These are phyloP conservation scores for Chaetophractus vellerosus DNA, from an alignment of 2,797 vertebrate species.

Conservation along the genomic window DNA sequence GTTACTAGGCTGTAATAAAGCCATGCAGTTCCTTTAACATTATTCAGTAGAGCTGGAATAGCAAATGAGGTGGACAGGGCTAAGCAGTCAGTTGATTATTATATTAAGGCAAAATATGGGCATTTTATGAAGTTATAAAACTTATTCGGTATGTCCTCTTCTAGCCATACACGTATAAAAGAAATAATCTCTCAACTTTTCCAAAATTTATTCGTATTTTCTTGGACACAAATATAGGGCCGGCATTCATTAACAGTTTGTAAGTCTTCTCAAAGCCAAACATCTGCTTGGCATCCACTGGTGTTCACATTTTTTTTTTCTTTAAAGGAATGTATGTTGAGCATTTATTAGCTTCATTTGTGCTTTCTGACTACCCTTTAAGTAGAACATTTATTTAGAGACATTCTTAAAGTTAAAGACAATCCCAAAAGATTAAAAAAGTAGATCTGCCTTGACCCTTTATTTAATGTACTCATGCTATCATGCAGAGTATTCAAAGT, in stretches of 20 bases:
- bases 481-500: constrained; percentile 44
- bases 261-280: constrained; percentile 79
- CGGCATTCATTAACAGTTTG: constrained; percentile 82
- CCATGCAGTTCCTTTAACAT: background rate
- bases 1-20: background rate
- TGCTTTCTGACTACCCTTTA: constrained; percentile 61
- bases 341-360: constrained; percentile 74
- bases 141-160: constrained; percentile 53
- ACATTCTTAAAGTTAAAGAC: constrained; percentile 69
- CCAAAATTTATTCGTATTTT: constrained; percentile 79
- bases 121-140: constrained; percentile 67
- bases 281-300: constrained; percentile 80
- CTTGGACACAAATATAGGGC: constrained; percentile 78
- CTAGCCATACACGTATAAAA: constrained; percentile 62
- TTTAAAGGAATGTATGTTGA: constrained; percentile 77
- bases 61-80: background rate
- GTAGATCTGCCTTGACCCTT: constrained; percentile 18
- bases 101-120: constrained; percentile 31
- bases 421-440: constrained; percentile 62
- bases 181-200: constrained; percentile 72
- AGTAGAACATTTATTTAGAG: constrained; percentile 71
- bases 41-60: background rate
- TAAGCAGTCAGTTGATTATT: background rate
- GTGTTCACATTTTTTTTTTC: constrained; percentile 49
- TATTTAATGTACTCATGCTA: background rate